phyloP scores from a whole-genome alignment of 2,888 invertebrate genomes.

The Lepidocyrtinus sp. region DNA sequence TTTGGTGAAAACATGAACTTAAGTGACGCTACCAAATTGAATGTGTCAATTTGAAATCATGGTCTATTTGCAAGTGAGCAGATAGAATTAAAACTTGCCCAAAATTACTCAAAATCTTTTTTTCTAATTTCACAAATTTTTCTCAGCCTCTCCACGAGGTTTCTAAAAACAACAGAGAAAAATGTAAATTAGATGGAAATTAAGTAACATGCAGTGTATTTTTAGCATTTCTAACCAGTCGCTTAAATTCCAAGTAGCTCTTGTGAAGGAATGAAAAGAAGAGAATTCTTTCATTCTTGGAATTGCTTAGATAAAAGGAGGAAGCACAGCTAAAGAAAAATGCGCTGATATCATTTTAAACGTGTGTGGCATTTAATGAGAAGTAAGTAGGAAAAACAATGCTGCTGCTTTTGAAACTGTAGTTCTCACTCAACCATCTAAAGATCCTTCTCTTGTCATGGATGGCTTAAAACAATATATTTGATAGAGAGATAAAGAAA shows the following conservation, averaged over 20 bases:
- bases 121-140: not conserved
- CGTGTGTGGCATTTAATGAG: not conserved
- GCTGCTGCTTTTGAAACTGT: not conserved
- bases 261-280: not conserved
- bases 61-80: not conserved
- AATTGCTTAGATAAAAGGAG: not conserved
- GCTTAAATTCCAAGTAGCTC: not conserved
- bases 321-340: too few species aligned
- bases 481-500: constrained; percentile 27
- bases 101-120: not conserved
- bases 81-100: not conserved
- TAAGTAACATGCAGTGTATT: not conserved
- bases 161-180: not conserved
- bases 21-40: not conserved
- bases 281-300: not conserved
- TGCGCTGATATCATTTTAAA: not conserved
- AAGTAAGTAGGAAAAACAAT: not conserved
- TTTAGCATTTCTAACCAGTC: not conserved
- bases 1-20: not conserved
- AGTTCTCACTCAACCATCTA: constrained; percentile 22
- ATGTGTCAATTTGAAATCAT: not conserved
- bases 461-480: constrained; percentile 24
- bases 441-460: constrained; percentile 23
- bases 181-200: not conserved
- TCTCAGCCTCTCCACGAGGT: not conserved